Conservation (phyloP, 2,888 invertebrate genomes). For the Penaeus monodon region DNA sequence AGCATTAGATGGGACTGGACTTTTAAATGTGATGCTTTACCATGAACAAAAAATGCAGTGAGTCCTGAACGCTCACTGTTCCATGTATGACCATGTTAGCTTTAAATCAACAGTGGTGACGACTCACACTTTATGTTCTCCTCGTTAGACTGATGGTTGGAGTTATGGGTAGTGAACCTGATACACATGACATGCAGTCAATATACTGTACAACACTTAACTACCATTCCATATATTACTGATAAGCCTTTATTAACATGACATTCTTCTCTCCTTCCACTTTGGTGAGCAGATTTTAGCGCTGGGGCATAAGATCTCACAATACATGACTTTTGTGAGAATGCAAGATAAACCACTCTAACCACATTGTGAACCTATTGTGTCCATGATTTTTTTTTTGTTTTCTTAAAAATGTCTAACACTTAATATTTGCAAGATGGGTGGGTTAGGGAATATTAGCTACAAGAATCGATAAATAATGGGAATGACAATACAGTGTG, state of each 20-base stretch:
- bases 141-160: constrained; percentile 16
- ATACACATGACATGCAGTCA: constrained; percentile 50
- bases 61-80: constrained; percentile 44
- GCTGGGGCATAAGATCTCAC: constrained; percentile 36
- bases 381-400: constrained; percentile 20
- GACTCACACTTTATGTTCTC: constrained; percentile 17
- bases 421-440: constrained; percentile 48
- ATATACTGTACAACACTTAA: constrained; percentile 61
- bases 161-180: constrained; percentile 31
- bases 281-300: constrained; percentile 52
- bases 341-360: constrained; percentile 34
- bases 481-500: constrained; percentile 56
- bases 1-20: constrained; percentile 53
- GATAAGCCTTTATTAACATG: constrained; percentile 47
- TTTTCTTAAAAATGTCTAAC: constrained; percentile 48
- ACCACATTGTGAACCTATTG: constrained; percentile 36
- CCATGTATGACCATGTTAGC: constrained; percentile 62
- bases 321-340: constrained; percentile 34
- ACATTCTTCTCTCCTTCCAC: constrained; percentile 40
- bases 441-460: constrained; percentile 25
- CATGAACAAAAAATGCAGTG: constrained; percentile 35
- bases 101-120: constrained; percentile 34
- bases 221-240: constrained; percentile 51
- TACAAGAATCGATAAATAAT: constrained; percentile 57
- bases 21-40: constrained; percentile 46